These are phyloP conservation scores for Agrochola circellaris DNA, from an alignment of 2,888 invertebrate species.

Conservation along the genomic window DNA sequence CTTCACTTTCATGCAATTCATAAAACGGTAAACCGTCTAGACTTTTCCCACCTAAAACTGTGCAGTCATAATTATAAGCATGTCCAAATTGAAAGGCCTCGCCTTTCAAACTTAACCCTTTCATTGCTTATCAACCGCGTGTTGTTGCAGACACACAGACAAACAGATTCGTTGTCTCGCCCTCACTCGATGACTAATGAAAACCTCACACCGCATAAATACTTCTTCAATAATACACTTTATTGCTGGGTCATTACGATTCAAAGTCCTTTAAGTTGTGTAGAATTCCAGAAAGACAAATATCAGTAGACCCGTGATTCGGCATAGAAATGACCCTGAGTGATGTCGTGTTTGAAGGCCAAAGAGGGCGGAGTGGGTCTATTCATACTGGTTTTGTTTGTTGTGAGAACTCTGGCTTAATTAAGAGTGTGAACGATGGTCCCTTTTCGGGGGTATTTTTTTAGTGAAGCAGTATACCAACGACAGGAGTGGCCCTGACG, in stretches of 20 bases:
- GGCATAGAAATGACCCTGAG: conserved; percentile 67
- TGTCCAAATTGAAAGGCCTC: conserved; percentile 77
- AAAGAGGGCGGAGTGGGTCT: conserved; percentile 68
- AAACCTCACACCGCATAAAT: conserved; percentile 69
- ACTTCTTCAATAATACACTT: conserved; percentile 43
- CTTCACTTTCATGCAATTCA: conserved; percentile 10
- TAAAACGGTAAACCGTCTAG: conserved; percentile 38
- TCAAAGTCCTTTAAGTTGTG: conserved; percentile 53
- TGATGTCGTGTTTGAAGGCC: conserved; percentile 53
- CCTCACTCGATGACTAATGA: conserved; percentile 84
- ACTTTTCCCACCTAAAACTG: conserved; percentile 40
- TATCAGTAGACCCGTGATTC: conserved; percentile 74
- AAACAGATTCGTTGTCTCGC: conserved; percentile 82
- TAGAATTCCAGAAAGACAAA: conserved; percentile 64
- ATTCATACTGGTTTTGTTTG: conserved; percentile 79
- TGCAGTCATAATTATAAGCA: conserved; percentile 48
- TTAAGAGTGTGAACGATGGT: conserved; percentile 88
- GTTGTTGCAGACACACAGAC: conserved; percentile 86
- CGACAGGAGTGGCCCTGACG: conserved; percentile 74
- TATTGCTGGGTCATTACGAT: conserved; percentile 63
- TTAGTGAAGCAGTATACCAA: conserved; percentile 72
- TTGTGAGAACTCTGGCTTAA: conserved; percentile 82
- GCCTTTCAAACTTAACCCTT: conserved; percentile 75
- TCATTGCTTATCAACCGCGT: conserved; percentile 83
- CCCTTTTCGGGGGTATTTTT: conserved; percentile 79